Percentiles rank a stretch among this genome's conserved stretches.
These are phyloP conservation scores for Rousettus madagascariensis DNA, from an alignment of 2,797 vertebrate species.

Conservation along the genomic window DNA sequence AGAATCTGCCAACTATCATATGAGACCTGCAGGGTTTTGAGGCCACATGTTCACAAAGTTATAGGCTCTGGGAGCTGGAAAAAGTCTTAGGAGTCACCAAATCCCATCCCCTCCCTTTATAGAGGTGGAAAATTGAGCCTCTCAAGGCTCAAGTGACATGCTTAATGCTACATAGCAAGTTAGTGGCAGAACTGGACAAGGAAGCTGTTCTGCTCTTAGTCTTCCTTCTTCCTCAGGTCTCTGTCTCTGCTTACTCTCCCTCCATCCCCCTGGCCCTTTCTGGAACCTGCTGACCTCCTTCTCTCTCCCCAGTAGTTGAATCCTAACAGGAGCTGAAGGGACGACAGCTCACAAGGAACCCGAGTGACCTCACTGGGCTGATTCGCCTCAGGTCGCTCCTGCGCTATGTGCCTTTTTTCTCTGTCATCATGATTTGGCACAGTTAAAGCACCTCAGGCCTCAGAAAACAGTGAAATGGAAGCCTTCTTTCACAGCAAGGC, in stretches of 20 bases:
- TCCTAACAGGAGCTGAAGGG: not conserved
- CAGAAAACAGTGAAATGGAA: not conserved
- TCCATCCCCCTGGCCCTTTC: not conserved
- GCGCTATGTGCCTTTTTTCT: not conserved
- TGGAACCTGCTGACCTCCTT: accelerated
- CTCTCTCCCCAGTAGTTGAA: not conserved
- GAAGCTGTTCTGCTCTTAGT: not conserved
- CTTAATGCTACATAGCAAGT: not conserved
- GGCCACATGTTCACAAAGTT: not conserved
- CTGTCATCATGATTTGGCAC: not conserved
- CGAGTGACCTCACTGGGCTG: not conserved
- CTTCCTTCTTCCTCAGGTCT: not conserved
- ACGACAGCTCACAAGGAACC: not conserved
- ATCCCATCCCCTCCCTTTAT: not conserved
- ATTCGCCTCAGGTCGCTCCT: not conserved
- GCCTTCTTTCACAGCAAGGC: not conserved
- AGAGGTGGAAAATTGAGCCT: not conserved
- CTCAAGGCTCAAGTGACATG: not conserved
- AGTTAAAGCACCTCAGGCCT: too few species aligned
- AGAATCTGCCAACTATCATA: not conserved
- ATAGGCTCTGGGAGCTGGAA: not conserved
- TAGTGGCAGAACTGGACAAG: not conserved
- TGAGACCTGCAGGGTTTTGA: not conserved
- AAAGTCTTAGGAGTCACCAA: not conserved
- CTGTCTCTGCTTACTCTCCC: too few species aligned